phyloP scores from a whole-genome alignment of 2,888 invertebrate genomes.

The Thecophora atra region DNA sequence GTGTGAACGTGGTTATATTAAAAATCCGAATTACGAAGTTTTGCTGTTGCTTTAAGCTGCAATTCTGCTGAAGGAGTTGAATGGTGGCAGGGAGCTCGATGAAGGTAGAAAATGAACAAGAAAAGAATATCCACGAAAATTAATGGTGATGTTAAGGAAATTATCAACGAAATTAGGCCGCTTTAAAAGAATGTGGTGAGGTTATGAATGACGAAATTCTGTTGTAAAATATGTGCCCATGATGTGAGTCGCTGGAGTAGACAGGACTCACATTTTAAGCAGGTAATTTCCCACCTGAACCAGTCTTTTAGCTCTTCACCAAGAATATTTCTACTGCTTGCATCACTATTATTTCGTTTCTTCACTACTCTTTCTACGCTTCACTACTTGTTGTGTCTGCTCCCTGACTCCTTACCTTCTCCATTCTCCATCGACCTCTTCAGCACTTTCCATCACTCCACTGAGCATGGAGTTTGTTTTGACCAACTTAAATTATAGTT shows the following conservation, averaged over 20 bases:
- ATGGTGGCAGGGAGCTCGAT: background rate
- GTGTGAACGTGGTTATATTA: background rate
- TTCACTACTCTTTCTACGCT: background rate
- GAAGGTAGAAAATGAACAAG: background rate
- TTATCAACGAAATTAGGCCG: background rate
- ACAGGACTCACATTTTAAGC: too few species aligned
- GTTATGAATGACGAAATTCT: too few species aligned
- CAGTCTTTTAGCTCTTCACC: too few species aligned
- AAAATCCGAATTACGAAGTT: background rate
- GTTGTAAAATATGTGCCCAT: too few species aligned
- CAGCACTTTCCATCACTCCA: background rate
- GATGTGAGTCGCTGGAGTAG: too few species aligned
- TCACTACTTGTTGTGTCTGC: background rate
- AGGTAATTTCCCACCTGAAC: too few species aligned
- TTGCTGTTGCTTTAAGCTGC: background rate
- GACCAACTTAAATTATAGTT: slow-evolving; percentile 17
- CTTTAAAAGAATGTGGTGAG: background rate
- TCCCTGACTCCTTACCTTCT: background rate
- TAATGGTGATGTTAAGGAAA: too few species aligned
- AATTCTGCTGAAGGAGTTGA: background rate
- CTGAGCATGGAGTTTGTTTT: background rate
- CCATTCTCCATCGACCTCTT: too few species aligned
- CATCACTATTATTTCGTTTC: background rate
- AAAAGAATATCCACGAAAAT: too few species aligned
- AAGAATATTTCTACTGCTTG: too few species aligned